Evolutionary conservation across 1,140 invertebrate genomes (phyloP), one percentile per base, ranked within the genome.

Genomic region (Mya arenaria): DNA sequence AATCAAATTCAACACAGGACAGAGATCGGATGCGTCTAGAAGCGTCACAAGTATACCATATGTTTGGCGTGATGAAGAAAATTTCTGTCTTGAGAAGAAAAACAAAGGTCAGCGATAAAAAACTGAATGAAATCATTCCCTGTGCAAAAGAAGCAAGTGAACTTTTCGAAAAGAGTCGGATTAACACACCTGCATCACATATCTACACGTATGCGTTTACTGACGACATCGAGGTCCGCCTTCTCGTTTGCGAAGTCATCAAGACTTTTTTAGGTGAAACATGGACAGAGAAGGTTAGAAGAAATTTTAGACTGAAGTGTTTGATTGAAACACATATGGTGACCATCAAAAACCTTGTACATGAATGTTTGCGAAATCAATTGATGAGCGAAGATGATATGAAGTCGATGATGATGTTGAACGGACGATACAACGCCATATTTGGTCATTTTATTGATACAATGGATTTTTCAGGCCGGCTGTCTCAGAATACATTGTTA

Each of bases 41-140:
- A 4, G 60, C 84, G n/a, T 81, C 78, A 66, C 84, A 86, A 25
- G 72, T 86, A 30, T 86, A 86, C 52, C 84, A 86, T 37, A 86
- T 86, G 63, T 86, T 77, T 73, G 84, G 84, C 4, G 81, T 63
- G 28, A 34, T 81, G 4, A 39, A 81, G 48, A 71, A 74, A 23
- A 83, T 58, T 48, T 56, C 44, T 63, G 44, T 85, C n/a, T n/a
- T n/a, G n/a, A n/a, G n/a, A n/a, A n/a, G n/a, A 52, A 52, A 8
- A 52, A 23, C 48, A 52, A 52, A 52, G 19, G 25, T 52, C 10
- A 23, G 8, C 25, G 1, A 1, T n/a, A n/a, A n/a, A n/a, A n/a
- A n/a, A n/a, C n/a, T 52, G 48, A 52, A 52, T 52, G 48, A 52
- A 68, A 23, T 84, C 2, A 6, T 80, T 32, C 32, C 32, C 15